These are phyloP conservation scores for Lota lota DNA, from an alignment of 2,113 vertebrate species.

Conservation along the genomic window DNA sequence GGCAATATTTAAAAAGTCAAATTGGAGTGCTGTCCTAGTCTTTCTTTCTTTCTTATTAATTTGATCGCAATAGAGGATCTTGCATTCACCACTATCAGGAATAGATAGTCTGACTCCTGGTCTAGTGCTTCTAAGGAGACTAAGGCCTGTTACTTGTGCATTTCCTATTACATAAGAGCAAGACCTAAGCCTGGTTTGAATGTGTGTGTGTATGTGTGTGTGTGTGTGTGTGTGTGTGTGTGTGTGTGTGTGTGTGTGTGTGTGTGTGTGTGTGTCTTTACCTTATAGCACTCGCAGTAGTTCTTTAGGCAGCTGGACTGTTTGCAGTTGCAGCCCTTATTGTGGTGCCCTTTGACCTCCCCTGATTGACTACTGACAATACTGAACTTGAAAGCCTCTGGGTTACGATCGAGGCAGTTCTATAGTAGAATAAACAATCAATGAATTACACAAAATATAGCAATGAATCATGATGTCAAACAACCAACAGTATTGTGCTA, in stretches of 20 bases:
- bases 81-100: too few species aligned
- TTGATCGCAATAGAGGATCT: too few species aligned
- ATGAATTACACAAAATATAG: background rate
- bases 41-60: too few species aligned
- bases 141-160: too few species aligned
- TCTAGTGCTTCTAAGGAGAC: too few species aligned
- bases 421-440: background rate
- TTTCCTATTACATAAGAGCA: too few species aligned
- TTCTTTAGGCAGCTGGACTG: constrained; percentile 3
- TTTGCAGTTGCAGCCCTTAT: constrained; percentile 3
- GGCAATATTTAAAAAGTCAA: too few species aligned
- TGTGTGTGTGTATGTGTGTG: too few species aligned
- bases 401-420: constrained; percentile 1
- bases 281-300: constrained; percentile 2
- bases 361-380: background rate
- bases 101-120: too few species aligned
- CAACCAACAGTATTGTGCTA: background rate
- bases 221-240: background rate
- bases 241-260: background rate
- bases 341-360: background rate
- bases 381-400: background rate
- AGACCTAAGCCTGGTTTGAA: too few species aligned
- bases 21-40: too few species aligned
- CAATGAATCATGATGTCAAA: background rate
- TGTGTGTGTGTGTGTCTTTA: background rate